These are phyloP conservation scores for Sterna hirundo DNA, from an alignment of 2,113 vertebrate genomes.

Conservation along the genomic window DNA sequence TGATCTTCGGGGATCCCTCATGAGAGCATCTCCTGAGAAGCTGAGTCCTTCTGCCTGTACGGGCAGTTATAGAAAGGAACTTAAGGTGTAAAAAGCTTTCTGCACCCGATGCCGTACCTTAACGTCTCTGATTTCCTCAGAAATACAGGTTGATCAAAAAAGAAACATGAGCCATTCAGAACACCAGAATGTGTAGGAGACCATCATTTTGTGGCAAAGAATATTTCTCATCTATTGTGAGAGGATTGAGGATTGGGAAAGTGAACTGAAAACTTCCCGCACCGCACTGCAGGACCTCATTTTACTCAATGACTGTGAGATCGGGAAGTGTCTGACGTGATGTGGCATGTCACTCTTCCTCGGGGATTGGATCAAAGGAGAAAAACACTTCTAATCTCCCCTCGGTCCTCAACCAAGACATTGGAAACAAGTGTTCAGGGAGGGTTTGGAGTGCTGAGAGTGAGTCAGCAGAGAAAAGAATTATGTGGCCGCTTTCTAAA, in stretches of 20 bases:
- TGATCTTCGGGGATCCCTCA: not conserved
- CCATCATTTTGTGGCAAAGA: not conserved
- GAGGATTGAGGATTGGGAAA: not conserved
- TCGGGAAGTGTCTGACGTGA: not conserved
- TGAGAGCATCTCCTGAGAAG: not conserved
- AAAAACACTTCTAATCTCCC: not conserved
- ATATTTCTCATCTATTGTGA: not conserved
- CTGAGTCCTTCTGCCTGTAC: not conserved
- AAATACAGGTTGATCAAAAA: not conserved
- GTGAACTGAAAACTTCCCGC: not conserved
- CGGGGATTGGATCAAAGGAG: not conserved
- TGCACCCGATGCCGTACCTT: not conserved
- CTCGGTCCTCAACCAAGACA: not conserved
- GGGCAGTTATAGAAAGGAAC: not conserved
- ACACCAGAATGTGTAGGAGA: not conserved
- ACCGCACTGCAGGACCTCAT: not conserved
- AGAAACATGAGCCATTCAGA: not conserved
- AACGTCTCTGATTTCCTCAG: not conserved
- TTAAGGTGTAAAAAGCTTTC: not conserved
- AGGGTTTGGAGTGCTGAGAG: not conserved
- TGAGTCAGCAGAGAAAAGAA: not conserved
- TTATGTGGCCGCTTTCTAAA: not conserved
- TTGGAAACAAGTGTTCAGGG: not conserved
- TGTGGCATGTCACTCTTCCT: not conserved
- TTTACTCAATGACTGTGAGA: not conserved